phyloP scores from a whole-genome alignment of 2,797 vertebrate species.

The Rhadinocentrus ornatus region DNA sequence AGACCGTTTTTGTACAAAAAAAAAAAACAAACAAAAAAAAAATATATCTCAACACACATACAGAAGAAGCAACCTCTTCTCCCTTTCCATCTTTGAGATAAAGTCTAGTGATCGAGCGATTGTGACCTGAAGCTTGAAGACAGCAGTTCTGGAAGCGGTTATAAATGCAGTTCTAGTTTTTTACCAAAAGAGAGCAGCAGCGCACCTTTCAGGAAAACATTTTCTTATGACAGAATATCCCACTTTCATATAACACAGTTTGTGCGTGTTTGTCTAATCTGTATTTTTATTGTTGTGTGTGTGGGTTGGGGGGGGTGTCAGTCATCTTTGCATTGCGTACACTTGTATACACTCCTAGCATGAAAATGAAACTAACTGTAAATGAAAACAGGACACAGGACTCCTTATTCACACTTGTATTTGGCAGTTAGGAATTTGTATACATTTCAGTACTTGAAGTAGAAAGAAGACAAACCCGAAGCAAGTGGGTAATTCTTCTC shows the following conservation, averaged over 20 bases:
- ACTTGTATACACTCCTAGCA: too few species aligned
- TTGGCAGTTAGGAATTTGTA: slow-evolving; percentile 13
- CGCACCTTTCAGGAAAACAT: neutral
- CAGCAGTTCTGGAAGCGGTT: neutral
- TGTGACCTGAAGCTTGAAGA: neutral
- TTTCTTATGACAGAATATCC: too few species aligned
- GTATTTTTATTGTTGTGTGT: too few species aligned
- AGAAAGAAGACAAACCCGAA: slow-evolving; percentile 6
- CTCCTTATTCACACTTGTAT: slow-evolving; percentile 37
- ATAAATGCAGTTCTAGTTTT: neutral
- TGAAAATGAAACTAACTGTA: neutral
- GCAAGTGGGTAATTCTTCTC: slow-evolving; percentile 11
- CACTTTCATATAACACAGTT: too few species aligned
- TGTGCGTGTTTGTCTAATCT: too few species aligned
- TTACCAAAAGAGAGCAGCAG: neutral
- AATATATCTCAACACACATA: neutral
- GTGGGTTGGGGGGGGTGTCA: too few species aligned
- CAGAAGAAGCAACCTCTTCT: neutral
- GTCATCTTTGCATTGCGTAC: too few species aligned
- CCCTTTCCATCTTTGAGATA: neutral
- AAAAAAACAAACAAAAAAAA: too few species aligned
- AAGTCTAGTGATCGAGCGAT: neutral
- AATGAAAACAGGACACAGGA: slow-evolving; percentile 35
- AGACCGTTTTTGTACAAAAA: too few species aligned
- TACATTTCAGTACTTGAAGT: slow-evolving; percentile 15